Conservation (phyloP, 2,113 vertebrate species). For the Cardinalis cardinalis region DNA sequence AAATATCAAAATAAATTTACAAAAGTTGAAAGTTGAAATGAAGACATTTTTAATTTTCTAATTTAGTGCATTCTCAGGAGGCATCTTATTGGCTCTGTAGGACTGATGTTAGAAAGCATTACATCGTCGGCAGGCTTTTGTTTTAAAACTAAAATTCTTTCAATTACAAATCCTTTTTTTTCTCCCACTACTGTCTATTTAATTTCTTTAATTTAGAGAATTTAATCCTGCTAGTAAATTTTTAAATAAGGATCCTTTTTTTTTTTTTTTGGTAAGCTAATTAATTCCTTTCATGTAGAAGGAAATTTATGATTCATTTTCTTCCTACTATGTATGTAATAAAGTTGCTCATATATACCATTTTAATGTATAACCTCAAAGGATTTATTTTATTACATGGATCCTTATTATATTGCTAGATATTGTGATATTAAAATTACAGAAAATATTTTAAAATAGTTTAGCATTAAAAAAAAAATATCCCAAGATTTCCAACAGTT, state of each 20-base stretch:
- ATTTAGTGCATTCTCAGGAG: background rate
- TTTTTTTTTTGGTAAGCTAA: background rate
- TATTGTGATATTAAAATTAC: conserved; percentile 61
- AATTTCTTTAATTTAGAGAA: background rate
- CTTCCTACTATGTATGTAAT: background rate
- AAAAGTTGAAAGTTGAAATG: background rate
- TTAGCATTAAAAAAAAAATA: conserved; percentile 56
- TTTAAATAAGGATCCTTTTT: background rate
- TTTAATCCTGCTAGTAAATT: background rate
- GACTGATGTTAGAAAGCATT: background rate
- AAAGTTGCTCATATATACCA: background rate
- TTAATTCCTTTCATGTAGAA: background rate
- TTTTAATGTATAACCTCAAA: background rate
- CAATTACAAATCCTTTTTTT: background rate
- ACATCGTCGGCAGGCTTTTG: fast-evolving
- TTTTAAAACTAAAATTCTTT: background rate
- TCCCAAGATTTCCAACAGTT: conserved; percentile 63
- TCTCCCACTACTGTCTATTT: background rate
- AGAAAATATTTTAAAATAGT: conserved; percentile 62
- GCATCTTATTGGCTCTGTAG: background rate
- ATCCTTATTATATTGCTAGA: conserved; percentile 19
- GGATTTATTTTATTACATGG: conserved; percentile 22
- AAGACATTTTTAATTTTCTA: background rate
- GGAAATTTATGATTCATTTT: background rate
- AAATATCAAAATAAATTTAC: background rate